Base-by-base conservation (phyloP, 2,797 vertebrate genomes). In the Austrolebias charrua region DNA sequence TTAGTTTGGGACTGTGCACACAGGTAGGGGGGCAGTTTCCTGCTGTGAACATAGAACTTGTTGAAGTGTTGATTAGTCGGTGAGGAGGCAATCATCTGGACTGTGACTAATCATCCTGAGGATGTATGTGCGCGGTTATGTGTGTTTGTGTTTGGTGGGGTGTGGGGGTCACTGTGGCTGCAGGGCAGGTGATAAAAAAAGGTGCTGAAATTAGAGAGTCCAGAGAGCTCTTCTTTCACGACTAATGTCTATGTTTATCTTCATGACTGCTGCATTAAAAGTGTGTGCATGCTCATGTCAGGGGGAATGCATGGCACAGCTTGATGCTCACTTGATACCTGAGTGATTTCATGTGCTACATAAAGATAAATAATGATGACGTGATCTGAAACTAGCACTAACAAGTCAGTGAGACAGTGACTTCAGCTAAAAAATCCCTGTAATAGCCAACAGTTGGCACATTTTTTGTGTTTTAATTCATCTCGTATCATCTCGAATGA, bases 11-110 rank as follows among this genome's bases (percentile, higher is more conserved):
- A 79, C 58, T 46, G 47, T 63, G 81, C 67, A 42, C 63, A 54
- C 84, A 90, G 90, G 90, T 91, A 90, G 84, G 89, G 66, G 28
- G 72, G n/a, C 29, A n/a, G 52, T 67, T 49, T 65, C 49, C 49
- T 73, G 24, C 55, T 50, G 5, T 18, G 7, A 58, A 75, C 18
- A 0, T 16, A 69, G 73, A 16, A 52, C 54, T 66, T 66, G 49
- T 57, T 54, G 24, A 55, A 19, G 50, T 62, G 15, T 54, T 35
- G 45, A n/a, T 58, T 20, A 59, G 53, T n/a, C 29, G n/a, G 50
- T 45, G 5, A 35, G 40, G 57, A 70, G 63, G 60, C 52, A 52
- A 47, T 58, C 24, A 56, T 48, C 38, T 46, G 38, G 31, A 56
- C 29, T 31, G 40, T 28, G 63, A 47, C 52, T 44, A 19, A 58